Base-by-base conservation (phyloP, 2,113 vertebrate genomes). In the Oxyura jamaicensis region DNA sequence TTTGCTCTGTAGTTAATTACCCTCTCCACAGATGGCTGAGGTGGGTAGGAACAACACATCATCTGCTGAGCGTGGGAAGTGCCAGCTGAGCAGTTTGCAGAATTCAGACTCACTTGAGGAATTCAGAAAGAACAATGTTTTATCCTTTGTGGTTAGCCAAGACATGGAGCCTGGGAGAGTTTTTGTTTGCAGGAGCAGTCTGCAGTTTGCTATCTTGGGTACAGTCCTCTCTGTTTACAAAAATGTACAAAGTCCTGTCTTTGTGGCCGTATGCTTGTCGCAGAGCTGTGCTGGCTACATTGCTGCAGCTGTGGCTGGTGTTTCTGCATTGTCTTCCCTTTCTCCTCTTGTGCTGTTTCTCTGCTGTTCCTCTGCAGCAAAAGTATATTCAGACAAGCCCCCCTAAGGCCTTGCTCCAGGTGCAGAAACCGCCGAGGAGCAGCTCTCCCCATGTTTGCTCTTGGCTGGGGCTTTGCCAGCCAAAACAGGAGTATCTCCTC, bases 381-480 rank as follows among this genome's bases (percentile, higher is more conserved):
- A 69, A 53, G 10, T 8, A 29, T 53, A 48, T 50, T 75, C 25
- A 75, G 31, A 42, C 23, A 46, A 36, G 12, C 52, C 4, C 21
- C 13, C 6, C 15, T 1, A 0, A 48, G 25, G 31, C 36, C 33
- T 29, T 78, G 65, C 28, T 83, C 46, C 7, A 1, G 13, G 26
- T 22, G 22, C 86, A 53, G 73, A 78, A 33, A 84, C 18, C 13
- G 21, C 21, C 0, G 7, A 44, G 13, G 55, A 76, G 53, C 62
- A 42, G 46, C 22, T 59, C 26, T 75, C 15, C 21, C 20, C 12
- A 29, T 1, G 8, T 33, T 58, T 1, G 0, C 42, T 14, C n/a
- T 83, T 3, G 1, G 46, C 8, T 8, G 11, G 42, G 56, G 17
- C 29, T 50, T 48, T 33, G 33, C 44, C 55, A 86, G 55, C 16